phyloP scores from a whole-genome alignment of 2,888 invertebrate species.

The Cataglyphis livida region DNA sequence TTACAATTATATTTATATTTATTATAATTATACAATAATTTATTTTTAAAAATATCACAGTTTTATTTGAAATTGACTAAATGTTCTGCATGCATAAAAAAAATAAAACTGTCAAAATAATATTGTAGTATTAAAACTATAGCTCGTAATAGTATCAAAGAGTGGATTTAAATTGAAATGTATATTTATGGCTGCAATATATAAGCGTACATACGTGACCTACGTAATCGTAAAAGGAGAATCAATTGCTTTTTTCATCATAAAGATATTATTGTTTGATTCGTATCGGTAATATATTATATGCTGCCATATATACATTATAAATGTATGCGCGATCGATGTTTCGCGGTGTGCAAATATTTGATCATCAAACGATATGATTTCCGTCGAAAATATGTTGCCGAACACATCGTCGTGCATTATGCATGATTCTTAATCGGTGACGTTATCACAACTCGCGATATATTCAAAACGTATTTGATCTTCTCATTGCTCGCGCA shows the following conservation, averaged over 20 bases:
- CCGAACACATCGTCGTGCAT: neutral
- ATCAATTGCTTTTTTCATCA: conserved; percentile 3
- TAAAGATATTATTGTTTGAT: conserved; percentile 37
- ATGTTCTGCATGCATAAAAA: neutral
- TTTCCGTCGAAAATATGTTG: conserved; percentile 22
- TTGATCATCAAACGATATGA: conserved; percentile 29
- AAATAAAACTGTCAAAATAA: neutral
- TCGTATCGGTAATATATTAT: neutral
- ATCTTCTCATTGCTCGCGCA: neutral
- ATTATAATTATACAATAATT: too few relatives aligned
- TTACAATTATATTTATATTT: too few relatives aligned
- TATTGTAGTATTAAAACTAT: neutral
- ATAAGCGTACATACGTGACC: neutral
- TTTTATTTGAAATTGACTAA: conserved; percentile 2
- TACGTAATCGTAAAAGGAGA: neutral
- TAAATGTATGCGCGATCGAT: conserved; percentile 32
- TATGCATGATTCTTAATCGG: conserved; percentile 42
- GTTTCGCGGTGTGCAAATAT: conserved; percentile 33
- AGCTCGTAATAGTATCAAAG: too few relatives aligned
- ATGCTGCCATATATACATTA: neutral
- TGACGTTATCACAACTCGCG: conserved; percentile 9
- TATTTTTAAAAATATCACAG: neutral
- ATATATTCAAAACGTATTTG: neutral
- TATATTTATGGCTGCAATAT: neutral
- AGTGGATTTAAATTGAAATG: neutral